Conservation (phyloP, 2,113 vertebrate species). For the Poeciliopsis turrubarensis region DNA sequence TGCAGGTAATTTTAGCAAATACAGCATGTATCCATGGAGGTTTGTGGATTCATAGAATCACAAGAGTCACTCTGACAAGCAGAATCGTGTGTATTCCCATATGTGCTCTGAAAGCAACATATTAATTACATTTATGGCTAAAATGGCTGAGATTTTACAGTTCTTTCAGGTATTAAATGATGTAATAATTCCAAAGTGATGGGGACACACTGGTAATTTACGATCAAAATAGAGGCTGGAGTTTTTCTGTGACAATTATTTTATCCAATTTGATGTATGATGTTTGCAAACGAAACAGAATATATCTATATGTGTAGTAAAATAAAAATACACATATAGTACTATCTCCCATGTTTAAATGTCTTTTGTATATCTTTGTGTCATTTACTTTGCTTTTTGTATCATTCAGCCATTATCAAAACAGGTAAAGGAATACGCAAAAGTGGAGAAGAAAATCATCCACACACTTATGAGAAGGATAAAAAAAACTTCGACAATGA, state of each 20-base stretch:
- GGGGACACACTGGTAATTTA: neutral
- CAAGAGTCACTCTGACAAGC: constrained; percentile 13
- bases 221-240: neutral
- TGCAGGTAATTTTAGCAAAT: constrained; percentile 30
- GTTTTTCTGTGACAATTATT: neutral
- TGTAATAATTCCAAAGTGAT: neutral
- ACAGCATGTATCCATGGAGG: constrained; percentile 7
- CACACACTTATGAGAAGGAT: neutral
- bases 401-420: neutral
- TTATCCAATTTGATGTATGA: neutral
- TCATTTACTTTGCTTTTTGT: no score
- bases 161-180: neutral
- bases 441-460: neutral
- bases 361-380: no score
- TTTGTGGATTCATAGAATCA: constrained; percentile 5
- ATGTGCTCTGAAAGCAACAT: neutral
- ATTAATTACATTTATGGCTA: neutral
- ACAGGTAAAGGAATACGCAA: neutral
- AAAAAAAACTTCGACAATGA: no score
- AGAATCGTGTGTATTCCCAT: neutral
- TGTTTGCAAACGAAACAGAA: no score
- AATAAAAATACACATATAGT: no score
- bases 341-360: no score
- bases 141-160: neutral
- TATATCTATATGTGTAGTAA: no score